Evolutionary conservation across 2,888 invertebrate species (phyloP).

Genomic region (Yponomeuta cagnagella): DNA sequence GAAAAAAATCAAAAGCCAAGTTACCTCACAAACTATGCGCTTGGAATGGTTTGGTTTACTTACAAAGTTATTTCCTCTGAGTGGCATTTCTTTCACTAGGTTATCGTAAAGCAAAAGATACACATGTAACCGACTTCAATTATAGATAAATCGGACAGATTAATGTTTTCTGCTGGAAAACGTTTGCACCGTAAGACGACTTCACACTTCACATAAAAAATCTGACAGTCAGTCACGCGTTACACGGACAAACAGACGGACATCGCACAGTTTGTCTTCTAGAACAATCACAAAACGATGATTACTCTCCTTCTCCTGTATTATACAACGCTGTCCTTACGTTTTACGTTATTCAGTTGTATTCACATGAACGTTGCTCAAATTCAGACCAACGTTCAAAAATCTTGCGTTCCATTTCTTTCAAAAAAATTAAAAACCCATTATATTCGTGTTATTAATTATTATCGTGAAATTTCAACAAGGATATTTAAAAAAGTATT

Average conservation of each 20-base stretch:
- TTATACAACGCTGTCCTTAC: neutral
- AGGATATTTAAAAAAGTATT: too few relatives aligned
- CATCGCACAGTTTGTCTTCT: slow-evolving; percentile 37
- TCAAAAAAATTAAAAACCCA: neutral
- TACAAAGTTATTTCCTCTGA: slow-evolving; percentile 63
- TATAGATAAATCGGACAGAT: neutral
- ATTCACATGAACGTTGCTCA: neutral
- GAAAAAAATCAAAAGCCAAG: slow-evolving; percentile 27
- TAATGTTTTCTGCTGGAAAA: neutral
- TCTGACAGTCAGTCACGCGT: neutral
- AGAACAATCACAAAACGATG: slow-evolving; percentile 46
- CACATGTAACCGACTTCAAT: slow-evolving; percentile 31
- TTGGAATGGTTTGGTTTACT: slow-evolving; percentile 33
- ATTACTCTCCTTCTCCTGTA: neutral
- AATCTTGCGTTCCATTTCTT: neutral
- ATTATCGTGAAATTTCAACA: too few relatives aligned
- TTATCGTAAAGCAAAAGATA: slow-evolving; percentile 22
- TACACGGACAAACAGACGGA: slow-evolving; percentile 18
- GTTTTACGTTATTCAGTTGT: neutral
- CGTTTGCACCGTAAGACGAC: neutral
- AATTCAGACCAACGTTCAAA: neutral
- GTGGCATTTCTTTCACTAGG: slow-evolving; percentile 47
- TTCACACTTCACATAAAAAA: slow-evolving; percentile 27
- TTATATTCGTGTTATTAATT: too few relatives aligned
- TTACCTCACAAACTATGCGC: slow-evolving; percentile 31